These are phyloP conservation scores for Narcine bancroftii DNA, from an alignment of 2,113 vertebrate genomes.

Conservation along the genomic window DNA sequence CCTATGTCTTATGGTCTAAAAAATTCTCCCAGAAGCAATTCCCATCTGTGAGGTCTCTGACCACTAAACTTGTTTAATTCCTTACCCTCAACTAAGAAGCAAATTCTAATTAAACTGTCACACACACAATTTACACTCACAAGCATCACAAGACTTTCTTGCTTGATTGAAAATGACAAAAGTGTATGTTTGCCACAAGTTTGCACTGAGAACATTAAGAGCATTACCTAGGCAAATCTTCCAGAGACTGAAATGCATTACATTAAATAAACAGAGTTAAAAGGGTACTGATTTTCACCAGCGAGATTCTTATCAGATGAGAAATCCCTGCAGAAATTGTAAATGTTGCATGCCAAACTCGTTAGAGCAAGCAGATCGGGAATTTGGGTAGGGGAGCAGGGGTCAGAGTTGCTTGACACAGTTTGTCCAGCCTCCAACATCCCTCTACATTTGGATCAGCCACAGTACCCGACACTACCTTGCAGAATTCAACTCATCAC, in stretches of 20 bases:
- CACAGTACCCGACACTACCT: not conserved
- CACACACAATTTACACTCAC: not conserved
- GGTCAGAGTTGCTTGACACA: too few relatives aligned
- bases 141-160: not conserved
- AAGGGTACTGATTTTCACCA: not conserved
- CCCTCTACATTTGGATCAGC: not conserved
- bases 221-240: not conserved
- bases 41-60: not conserved
- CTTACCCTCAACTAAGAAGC: not conserved
- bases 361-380: not conserved
- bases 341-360: not conserved
- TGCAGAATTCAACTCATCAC: not conserved
- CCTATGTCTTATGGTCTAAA: too few relatives aligned
- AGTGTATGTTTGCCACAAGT: not conserved
- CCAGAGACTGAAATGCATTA: not conserved
- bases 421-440: not conserved
- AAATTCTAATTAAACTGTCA: conserved; percentile 11
- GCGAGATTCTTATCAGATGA: not conserved
- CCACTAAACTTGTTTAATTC: conserved; percentile 9
- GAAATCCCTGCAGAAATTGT: not conserved
- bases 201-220: not conserved
- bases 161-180: not conserved
- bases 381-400: not conserved
- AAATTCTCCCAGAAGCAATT: not conserved
- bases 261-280: not conserved